Evolutionary conservation across 2,888 invertebrate genomes (phyloP), one percentile per base, ranked within the genome.

Genomic region (Lingula anatina): DNA sequence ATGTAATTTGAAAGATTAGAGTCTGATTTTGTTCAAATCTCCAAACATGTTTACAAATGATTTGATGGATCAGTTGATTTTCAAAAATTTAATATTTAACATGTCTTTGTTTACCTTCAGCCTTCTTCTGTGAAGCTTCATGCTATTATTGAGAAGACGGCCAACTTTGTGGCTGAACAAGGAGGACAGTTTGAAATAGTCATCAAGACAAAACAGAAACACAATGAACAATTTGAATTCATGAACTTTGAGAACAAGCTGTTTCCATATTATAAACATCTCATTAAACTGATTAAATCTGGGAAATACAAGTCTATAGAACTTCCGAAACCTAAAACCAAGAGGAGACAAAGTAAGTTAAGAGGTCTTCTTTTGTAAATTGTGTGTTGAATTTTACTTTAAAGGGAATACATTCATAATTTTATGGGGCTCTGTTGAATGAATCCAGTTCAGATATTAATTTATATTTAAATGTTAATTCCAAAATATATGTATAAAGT

Each of bases 151-250:
- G 94, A 95, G 71, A 94, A 93, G 78, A 99, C 82, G 0, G 82
- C 82, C 2, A 54, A 61, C 37, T 83, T 83, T 64, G 78, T 83
- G 15, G 77, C 78, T 2, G 83, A 85, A 44, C 94, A 96, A 72
- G 97, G 97, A 0, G 84, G 87, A 5, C 99, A 99, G 79, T 96
- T 99, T 96, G 99, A 99, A 80, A 95, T 99, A 61, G 83, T 99
- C 12, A 87, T 99, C 60, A 97, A 97, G 78, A 91, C 96, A 3
- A 99, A 97, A 78, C 99, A 99, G 77, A 83, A 89, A 0, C 86
- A 88, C 70, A 97, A 96, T 80, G 83, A 87, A 0, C 90, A 94
- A 79, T 99, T 99, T 79, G 84, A 87, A 58, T 99, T 99, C 79
- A 81, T 99, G 51, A 88, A 90, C 51, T 89, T 89, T 70, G 90